Base-by-base conservation (phyloP, 1,140 invertebrate genomes). In the Hirudo medicinalis region DNA sequence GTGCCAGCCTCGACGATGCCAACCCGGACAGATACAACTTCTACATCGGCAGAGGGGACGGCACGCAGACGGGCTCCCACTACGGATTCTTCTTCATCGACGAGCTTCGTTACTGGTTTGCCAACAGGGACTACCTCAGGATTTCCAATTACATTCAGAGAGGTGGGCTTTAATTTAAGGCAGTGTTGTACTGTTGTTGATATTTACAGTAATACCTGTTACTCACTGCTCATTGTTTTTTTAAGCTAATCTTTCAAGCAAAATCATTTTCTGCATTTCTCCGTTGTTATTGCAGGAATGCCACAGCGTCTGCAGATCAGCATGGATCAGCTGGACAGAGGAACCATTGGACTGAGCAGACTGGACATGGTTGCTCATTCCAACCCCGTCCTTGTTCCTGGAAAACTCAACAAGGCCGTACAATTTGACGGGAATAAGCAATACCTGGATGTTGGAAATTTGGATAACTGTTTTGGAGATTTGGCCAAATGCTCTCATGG, bases 81-180 rank as follows among this genome's bases (percentile, higher is more conserved):
- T 74, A 75, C 40, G 78, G 77, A 3, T 74, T 76, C 29, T 76
- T 80, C 72, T 75, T 75, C 29, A 71, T 80, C 19, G 80, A 81
- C 73, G 78, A 82, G 49, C 67, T 81, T 75, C 76, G 80, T 67
- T 76, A 80, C 25, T 81, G 79, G 79, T 78, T 79, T 71, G 78
- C 76, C 17, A 73, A 75, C 17, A 67, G 80, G 25, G 72, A 71
- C 22, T 71, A 76, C 66, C 69, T 76, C 49, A 11, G 69, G 27
- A 74, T 72, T 8, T 74, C 72, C 53, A 72, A 72, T 25, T 74
- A 73, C 70, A 53, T 75, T 19, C 72, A 69, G 19, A 71, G 75
- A 74, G 74, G 75, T 71, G 22, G 57, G 29, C 5, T 63, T 63
- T 63, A 20, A 63, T 25, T 25, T 13, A 32, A 63, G n/a, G n/a